Evolutionary conservation across 2,113 vertebrate species (phyloP), one percentile per base, ranked within the genome.

Genomic region (Boleophthalmus pectinirostris): DNA sequence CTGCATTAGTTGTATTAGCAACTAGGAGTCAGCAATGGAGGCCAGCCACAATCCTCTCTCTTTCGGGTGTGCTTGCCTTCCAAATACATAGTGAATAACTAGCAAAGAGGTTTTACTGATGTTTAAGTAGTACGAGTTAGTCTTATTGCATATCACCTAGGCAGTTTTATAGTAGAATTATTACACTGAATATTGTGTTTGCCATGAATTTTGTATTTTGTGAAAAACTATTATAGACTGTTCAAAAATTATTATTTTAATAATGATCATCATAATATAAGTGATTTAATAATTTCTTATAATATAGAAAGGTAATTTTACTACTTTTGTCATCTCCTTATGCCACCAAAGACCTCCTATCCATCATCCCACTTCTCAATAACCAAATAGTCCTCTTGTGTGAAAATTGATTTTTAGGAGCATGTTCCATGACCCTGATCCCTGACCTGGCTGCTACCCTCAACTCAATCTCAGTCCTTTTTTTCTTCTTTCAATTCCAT

Each of bases 351-450:
- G 23, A 58, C 65, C 46, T 63, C 75, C 86, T 83, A 81, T 92
- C 94, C 87, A 85, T 95, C 94, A 92, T 88, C 80, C 78, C 80
- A 77, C 82, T 91, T 95, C 92, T 95, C 93, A 93, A 94, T 94
- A 94, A 96, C 89, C 91, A 94, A 94, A 96, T 94, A 94, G 94
- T 91, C 90, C 92, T 96, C 94, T 95, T 96, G 96, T 96, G 96
- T 97, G 95, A 97, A 96, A 94, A 98, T 96, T 94, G 95, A 98
- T 96, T 98, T 96, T 92, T 92, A 93, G 95, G 93, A 89, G 86
- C 80, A 84, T 81, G 81, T 80, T 81, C 67, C 66, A 1, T 85
- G 81, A 87, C 85, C 84, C 74, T 46, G 5, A 78, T 77, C 70
- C 70, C 66, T 69, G 7, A 78, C 78, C 72, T 70, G 61, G 68